Evolutionary conservation across 2,797 vertebrate species (phyloP).

Genomic region (Sphenodon punctatus): DNA sequence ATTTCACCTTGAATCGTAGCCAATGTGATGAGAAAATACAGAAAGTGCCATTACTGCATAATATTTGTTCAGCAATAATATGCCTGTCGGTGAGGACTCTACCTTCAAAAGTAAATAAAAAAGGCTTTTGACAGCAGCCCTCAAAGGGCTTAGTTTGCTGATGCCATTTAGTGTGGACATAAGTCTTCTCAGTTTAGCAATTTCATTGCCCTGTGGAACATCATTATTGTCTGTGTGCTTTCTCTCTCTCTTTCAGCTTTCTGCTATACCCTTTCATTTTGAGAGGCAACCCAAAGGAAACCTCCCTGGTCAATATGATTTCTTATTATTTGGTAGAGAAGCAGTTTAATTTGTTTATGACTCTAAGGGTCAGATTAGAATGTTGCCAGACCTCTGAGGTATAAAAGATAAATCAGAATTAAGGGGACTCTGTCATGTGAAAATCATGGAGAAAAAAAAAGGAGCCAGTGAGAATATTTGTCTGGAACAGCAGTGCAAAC

Average conservation of each 20-base stretch:
- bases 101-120: slow-evolving; percentile 46
- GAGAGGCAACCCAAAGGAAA: slow-evolving; percentile 20
- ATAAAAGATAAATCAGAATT: slow-evolving; percentile 44
- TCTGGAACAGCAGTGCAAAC: slow-evolving; percentile 62
- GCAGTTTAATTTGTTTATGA: slow-evolving; percentile 60
- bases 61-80: slow-evolving; percentile 35
- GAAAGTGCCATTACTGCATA: not conserved
- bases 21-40: not conserved
- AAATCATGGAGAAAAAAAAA: slow-evolving; percentile 32
- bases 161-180: not conserved
- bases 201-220: not conserved
- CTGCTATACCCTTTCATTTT: too few relatives aligned
- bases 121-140: slow-evolving; percentile 11
- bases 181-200: not conserved
- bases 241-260: not conserved
- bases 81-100: slow-evolving; percentile 22
- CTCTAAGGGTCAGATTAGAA: slow-evolving; percentile 60
- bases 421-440: slow-evolving; percentile 31
- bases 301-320: slow-evolving; percentile 53
- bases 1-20: slow-evolving; percentile 46
- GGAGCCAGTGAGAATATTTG: slow-evolving; percentile 48
- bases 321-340: slow-evolving; percentile 54
- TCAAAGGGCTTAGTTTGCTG: not conserved
- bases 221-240: not conserved
- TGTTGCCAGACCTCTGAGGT: slow-evolving; percentile 53